Conservation (phyloP, 2,888 invertebrate genomes). For the Molorchus minor region DNA sequence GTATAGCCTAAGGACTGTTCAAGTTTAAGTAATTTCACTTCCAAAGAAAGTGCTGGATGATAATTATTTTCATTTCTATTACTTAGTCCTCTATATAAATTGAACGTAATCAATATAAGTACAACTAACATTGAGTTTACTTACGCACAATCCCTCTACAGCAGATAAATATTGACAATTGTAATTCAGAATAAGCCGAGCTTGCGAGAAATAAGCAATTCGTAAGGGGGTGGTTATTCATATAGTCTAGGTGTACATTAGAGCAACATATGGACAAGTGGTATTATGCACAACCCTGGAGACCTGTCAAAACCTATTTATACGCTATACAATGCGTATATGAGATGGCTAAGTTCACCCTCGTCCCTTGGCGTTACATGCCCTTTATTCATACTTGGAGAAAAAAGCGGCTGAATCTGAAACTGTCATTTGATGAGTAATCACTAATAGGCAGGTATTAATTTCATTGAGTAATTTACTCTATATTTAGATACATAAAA, state of each 20-base stretch:
- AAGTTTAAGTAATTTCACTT: too few species aligned
- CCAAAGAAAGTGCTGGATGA: too few species aligned
- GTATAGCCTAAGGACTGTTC: too few species aligned
- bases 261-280: conserved; percentile 63
- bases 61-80: too few species aligned
- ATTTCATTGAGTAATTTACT: too few species aligned
- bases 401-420: conserved; percentile 12
- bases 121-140: too few species aligned
- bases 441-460: conserved; percentile 4
- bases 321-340: conserved; percentile 55
- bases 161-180: conserved; percentile 25
- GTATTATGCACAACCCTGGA: conserved; percentile 62
- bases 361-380: conserved; percentile 18
- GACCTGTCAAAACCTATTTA: conserved; percentile 63
- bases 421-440: conserved; percentile 18
- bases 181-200: conserved; percentile 12
- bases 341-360: conserved; percentile 47
- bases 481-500: too few species aligned
- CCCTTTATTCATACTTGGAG: conserved; percentile 6
- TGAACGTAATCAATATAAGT: too few species aligned
- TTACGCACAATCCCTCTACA: too few species aligned
- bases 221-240: conserved; percentile 40
- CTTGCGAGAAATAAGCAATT: conserved; percentile 37
- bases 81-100: too few species aligned
- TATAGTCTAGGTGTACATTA: conserved; percentile 38